Evolutionary conservation across 2,888 invertebrate species (phyloP).

Genomic region (Marronus borbonicus): DNA sequence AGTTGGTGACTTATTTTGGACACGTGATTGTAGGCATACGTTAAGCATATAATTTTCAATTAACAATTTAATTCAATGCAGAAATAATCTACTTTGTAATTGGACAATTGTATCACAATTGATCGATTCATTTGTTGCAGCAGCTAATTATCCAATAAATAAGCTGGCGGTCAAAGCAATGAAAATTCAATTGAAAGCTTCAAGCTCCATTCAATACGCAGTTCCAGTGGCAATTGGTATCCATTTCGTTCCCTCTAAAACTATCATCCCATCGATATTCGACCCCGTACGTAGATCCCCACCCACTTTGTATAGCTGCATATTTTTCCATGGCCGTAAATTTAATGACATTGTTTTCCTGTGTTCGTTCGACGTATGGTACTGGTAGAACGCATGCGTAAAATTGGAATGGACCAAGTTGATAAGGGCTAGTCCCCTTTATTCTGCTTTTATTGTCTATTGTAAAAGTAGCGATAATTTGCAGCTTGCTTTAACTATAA

Average conservation of each 20-base stretch:
- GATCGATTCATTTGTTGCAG: background rate
- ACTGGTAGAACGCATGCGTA: constrained; percentile 54
- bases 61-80: too few species aligned
- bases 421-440: constrained; percentile 21
- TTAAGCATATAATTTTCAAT: too few species aligned
- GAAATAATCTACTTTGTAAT: too few species aligned
- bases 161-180: background rate
- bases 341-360: constrained; percentile 56
- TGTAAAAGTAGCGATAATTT: background rate
- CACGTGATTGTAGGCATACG: too few species aligned
- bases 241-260: constrained; percentile 44
- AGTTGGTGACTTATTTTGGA: too few species aligned
- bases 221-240: constrained; percentile 35
- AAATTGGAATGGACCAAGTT: constrained; percentile 49
- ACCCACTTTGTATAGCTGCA: constrained; percentile 8
- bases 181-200: constrained; percentile 20
- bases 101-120: too few species aligned
- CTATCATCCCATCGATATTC: constrained; percentile 47
- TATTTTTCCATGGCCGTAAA: constrained; percentile 56
- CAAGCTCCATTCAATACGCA: constrained; percentile 14
- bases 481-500: background rate
- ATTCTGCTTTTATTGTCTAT: constrained; percentile 5
- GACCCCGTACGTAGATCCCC: constrained; percentile 2
- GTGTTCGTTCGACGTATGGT: constrained; percentile 54
- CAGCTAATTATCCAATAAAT: constrained; percentile 5